phyloP scores from a whole-genome alignment of 2,797 vertebrate genomes.

The Sciaenops ocellatus region DNA sequence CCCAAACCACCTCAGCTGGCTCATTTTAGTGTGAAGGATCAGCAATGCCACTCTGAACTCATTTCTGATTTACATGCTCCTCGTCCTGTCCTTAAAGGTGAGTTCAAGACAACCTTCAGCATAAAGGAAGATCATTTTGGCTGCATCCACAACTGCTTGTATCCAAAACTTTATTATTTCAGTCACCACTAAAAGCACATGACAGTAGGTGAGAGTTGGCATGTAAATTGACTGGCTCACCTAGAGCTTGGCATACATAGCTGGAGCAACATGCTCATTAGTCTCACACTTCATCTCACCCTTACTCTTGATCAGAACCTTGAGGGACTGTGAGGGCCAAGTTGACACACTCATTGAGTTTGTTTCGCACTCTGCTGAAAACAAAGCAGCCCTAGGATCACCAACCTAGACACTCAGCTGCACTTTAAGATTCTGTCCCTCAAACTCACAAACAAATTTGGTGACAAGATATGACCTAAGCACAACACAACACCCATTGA shows the following conservation, averaged over 20 bases:
- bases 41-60: neutral
- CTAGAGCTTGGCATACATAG: neutral
- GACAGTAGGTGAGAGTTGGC: neutral
- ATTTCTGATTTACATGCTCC: neutral
- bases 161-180: neutral
- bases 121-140: neutral
- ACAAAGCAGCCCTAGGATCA: neutral
- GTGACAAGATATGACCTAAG: neutral
- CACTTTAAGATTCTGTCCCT: neutral
- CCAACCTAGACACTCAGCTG: neutral
- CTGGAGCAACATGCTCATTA: neutral
- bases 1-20: neutral
- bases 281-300: neutral
- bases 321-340: neutral
- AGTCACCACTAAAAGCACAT: neutral
- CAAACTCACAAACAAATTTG: neutral
- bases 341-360: neutral
- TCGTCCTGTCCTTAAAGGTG: neutral
- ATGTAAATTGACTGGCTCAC: neutral
- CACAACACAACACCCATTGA: neutral
- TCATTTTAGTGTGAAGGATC: neutral
- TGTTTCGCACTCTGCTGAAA: neutral
- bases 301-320: neutral
- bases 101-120: neutral
- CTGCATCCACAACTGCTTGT: neutral